Evolutionary conservation across 2,797 vertebrate species (phyloP).

Genomic region (Enteromius paludinosus): DNA sequence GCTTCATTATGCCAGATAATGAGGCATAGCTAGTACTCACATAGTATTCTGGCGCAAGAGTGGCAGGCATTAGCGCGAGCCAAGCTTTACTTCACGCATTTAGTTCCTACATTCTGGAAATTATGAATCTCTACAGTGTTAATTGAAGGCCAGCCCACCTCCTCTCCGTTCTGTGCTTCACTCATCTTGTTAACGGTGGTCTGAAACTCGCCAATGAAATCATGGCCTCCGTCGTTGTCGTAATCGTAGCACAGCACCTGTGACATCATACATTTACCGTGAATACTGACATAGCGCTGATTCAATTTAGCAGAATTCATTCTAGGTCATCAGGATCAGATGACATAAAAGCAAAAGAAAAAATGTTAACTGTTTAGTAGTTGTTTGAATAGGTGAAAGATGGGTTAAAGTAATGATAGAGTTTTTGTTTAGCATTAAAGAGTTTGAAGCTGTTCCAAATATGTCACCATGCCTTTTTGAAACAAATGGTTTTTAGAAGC

Average conservation of each 20-base stretch:
- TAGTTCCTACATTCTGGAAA: slow-evolving; percentile 27
- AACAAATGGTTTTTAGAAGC: background rate
- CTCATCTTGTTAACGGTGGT: slow-evolving; percentile 89
- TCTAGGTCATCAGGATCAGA: background rate
- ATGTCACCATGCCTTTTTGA: no score
- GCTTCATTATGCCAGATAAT: slow-evolving; percentile 60
- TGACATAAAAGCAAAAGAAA: background rate
- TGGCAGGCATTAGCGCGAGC: slow-evolving; percentile 47
- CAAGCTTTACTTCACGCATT: slow-evolving; percentile 31
- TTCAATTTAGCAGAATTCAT: background rate
- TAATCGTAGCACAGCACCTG: slow-evolving; percentile 96
- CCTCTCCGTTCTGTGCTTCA: slow-evolving; percentile 84
- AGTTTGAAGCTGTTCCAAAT: background rate
- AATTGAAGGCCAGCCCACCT: slow-evolving; percentile 75
- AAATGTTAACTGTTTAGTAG: background rate
- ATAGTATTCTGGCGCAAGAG: slow-evolving; percentile 43
- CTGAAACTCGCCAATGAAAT: slow-evolving; percentile 97
- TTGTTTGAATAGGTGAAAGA: background rate
- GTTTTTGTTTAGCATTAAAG: background rate
- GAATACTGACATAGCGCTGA: background rate
- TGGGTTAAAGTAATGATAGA: background rate
- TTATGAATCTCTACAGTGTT: slow-evolving; percentile 22
- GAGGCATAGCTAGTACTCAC: slow-evolving; percentile 42
- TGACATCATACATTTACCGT: slow-evolving; percentile 30
- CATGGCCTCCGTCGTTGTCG: slow-evolving; percentile 94